Conservation (phyloP, 2,797 vertebrate species). For the Arctocebus calabarensis region DNA sequence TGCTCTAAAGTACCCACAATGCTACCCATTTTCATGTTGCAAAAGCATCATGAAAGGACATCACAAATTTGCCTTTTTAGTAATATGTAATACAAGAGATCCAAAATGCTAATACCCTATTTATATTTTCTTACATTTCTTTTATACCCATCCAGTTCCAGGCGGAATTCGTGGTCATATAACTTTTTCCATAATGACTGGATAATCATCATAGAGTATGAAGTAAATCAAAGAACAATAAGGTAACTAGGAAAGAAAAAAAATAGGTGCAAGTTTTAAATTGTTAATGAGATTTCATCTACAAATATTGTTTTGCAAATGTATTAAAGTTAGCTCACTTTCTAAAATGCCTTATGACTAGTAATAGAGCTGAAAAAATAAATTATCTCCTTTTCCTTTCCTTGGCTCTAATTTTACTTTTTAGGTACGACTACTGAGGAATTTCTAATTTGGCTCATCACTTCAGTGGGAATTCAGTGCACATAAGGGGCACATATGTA, state of each 20-base stretch:
- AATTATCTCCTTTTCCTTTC: neutral
- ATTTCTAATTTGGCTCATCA: slow-evolving; percentile 71
- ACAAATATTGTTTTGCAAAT: slow-evolving; percentile 15
- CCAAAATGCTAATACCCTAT: neutral
- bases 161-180: neutral
- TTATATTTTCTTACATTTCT: neutral
- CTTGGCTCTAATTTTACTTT: slow-evolving; percentile 54
- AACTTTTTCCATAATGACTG: neutral
- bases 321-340: slow-evolving; percentile 22
- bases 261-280: neutral
- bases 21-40: neutral
- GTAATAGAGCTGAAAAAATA: neutral
- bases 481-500: slow-evolving; percentile 81
- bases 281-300: slow-evolving; percentile 3
- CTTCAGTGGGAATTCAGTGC: slow-evolving; percentile 71
- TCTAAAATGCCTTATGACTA: slow-evolving; percentile 1
- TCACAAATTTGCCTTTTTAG: neutral
- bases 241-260: neutral
- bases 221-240: slow-evolving; percentile 11
- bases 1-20: neutral
- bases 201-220: neutral
- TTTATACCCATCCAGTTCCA: neutral
- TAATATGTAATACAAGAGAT: neutral
- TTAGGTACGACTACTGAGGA: slow-evolving; percentile 65
- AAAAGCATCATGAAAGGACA: neutral